Conservation (phyloP, 2,888 invertebrate species). For the Baronia brevicornis region DNA sequence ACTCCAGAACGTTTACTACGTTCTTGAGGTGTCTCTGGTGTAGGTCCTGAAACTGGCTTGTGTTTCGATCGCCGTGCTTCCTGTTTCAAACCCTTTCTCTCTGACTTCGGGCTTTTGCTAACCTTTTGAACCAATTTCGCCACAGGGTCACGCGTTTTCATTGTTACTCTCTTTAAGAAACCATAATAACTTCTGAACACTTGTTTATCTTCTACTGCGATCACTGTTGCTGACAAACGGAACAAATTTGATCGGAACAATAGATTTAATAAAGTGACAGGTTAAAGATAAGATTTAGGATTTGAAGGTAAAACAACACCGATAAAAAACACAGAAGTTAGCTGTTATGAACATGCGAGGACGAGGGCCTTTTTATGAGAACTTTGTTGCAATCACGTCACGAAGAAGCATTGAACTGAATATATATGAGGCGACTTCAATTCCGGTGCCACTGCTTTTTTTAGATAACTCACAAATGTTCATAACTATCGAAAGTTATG, state of each 20-base stretch:
- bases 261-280: slow-evolving; percentile 28
- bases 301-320: slow-evolving; percentile 50
- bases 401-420: slow-evolving; percentile 50
- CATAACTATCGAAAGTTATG: slow-evolving; percentile 25
- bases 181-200: slow-evolving; percentile 15
- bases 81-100: slow-evolving; percentile 19
- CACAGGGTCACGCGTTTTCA: slow-evolving; percentile 54
- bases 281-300: slow-evolving; percentile 53
- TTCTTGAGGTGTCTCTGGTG: slow-evolving; percentile 22
- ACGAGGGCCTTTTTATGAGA: slow-evolving; percentile 52
- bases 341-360: slow-evolving; percentile 48
- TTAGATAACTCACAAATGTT: slow-evolving; percentile 43
- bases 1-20: slow-evolving; percentile 57
- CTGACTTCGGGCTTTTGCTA: slow-evolving; percentile 27
- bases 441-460: slow-evolving; percentile 21
- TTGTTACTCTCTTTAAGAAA: slow-evolving; percentile 31
- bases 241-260: slow-evolving; percentile 37
- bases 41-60: slow-evolving; percentile 23
- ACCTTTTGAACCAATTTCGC: slow-evolving; percentile 29
- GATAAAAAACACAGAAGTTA: slow-evolving; percentile 58
- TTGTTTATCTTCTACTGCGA: slow-evolving; percentile 19
- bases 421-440: slow-evolving; percentile 23
- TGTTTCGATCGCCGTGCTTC: slow-evolving; percentile 15
- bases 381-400: slow-evolving; percentile 52
- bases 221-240: slow-evolving; percentile 24